Conservation (phyloP, 2,797 vertebrate species). For the Coregonus sp. region DNA sequence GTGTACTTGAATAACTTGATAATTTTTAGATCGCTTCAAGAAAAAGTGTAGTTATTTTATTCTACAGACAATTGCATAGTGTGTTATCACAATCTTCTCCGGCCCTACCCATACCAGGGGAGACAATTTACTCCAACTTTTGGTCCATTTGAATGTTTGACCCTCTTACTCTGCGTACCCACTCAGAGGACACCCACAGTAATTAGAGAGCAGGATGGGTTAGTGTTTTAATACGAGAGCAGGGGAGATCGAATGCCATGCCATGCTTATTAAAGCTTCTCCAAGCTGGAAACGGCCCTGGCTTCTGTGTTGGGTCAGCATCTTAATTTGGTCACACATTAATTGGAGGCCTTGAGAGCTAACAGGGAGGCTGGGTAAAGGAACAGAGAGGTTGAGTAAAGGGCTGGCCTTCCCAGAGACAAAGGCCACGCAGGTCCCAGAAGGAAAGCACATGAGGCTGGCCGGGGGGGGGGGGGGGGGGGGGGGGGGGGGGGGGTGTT, state of each 20-base stretch:
- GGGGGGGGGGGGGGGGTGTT: slow-evolving; percentile 60
- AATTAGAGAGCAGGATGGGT: slow-evolving; percentile 31
- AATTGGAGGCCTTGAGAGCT: slow-evolving; percentile 62
- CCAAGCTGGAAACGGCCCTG: slow-evolving; percentile 34
- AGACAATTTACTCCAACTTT: slow-evolving; percentile 42
- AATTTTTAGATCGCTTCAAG: too few species aligned
- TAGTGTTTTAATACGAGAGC: slow-evolving; percentile 49
- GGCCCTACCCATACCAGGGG: slow-evolving; percentile 9
- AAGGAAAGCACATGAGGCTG: slow-evolving; percentile 66
- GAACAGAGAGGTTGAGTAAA: slow-evolving; percentile 38
- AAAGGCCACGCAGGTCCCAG: slow-evolving; percentile 58
- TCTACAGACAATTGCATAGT: too few species aligned
- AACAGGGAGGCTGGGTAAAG: slow-evolving; percentile 15
- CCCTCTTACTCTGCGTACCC: slow-evolving; percentile 55
- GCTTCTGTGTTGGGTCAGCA: slow-evolving; percentile 53
- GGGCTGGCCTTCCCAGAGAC: slow-evolving; percentile 43
- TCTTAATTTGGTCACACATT: slow-evolving; percentile 64
- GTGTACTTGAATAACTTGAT: too few species aligned
- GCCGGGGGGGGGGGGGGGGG: slow-evolving; percentile 30
- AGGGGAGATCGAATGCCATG: slow-evolving; percentile 34
- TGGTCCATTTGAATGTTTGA: slow-evolving; percentile 46
- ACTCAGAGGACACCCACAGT: slow-evolving; percentile 44
- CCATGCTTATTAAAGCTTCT: slow-evolving; percentile 55
- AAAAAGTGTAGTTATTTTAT: too few species aligned
- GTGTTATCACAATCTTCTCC: slow-evolving; percentile 34